A percentile compares a stretch with the other conserved stretches of the same genome.
Evolutionary conservation across 2,113 vertebrate species (phyloP).

Genomic region (Dryoscopus gambensis): DNA sequence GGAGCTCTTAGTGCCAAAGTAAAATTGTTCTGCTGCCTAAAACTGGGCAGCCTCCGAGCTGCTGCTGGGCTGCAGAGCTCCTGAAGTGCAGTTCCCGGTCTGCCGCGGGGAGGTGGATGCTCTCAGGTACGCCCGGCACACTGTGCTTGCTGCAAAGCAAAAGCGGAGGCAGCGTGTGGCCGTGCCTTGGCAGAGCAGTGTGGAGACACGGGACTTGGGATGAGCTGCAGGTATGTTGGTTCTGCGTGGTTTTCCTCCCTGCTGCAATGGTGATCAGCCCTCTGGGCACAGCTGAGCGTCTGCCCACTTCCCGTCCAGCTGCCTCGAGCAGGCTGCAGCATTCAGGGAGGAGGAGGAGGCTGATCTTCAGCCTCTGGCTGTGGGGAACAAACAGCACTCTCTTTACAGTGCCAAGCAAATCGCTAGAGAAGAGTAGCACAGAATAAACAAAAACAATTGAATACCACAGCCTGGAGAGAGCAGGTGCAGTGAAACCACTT

Average conservation of each 20-base stretch:
- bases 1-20: background rate
- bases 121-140: too few species aligned
- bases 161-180: background rate
- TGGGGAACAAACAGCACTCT: background rate
- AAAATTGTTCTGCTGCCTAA: background rate
- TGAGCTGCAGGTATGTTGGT: background rate
- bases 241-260: background rate
- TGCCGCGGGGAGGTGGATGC: background rate
- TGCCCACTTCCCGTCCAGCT: background rate
- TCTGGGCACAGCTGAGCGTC: background rate
- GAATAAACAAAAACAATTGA: background rate
- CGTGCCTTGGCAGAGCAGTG: background rate
- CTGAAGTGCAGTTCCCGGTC: background rate
- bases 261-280: background rate
- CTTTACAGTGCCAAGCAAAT: background rate
- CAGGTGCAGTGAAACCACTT: slow-evolving; percentile 23
- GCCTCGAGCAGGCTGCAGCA: background rate
- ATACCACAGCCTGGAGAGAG: background rate
- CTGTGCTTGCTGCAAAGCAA: background rate
- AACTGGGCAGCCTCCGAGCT: background rate
- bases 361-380: background rate
- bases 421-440: background rate
- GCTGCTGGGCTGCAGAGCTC: background rate
- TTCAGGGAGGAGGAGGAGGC: background rate
- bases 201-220: background rate